Base-by-base conservation (phyloP, 2,113 vertebrate species). In the Thunnus maccoyii region DNA sequence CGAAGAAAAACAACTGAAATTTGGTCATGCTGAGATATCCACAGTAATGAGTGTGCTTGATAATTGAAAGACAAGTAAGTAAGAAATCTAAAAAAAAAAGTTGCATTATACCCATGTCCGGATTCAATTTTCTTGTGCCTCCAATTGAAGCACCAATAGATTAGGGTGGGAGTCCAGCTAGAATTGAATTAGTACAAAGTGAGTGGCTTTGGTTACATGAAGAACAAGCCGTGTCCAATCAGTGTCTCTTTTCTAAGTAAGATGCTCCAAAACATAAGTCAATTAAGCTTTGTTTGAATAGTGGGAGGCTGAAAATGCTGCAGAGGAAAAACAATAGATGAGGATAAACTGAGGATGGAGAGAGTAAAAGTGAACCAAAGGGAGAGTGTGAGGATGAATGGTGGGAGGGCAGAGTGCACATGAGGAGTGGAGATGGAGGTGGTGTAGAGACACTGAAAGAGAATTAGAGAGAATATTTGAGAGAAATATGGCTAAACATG, bases 401-500 rank as follows among this genome's bases (percentile, higher is more conserved):
- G 41, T 5, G 44, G 20, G 17, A n/a, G n/a, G 41, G 9, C 17
- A 69, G 64, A n/a, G 52, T 9, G 73, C 27, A 13, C 8, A 9
- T 41, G 36, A 57, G 36, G 1, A 15, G 20, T 46, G 16, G 41
- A 71, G 50, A 32, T n/a, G 66, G 51, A 55, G 73, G 57, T 25
- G 30, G 55, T 47, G 57, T 57, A 64, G 69, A 68, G 61, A 36
- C 52, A 36, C 58, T 5, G 48, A 78, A 36, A 65, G 72, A 78
- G 81, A 89, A 84, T 88, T 78, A 85, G 71, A 78, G 72, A 65
- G 92, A 95, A 95, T 95, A 54, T 88, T 84, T 83, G 61, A 81
- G 58, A 91, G 94, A 96, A 96, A 96, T 88, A 95, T 94, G 95
- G 90, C 92, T 85, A 76, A 91, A 93, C 92, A 82, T 95, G 91